phyloP scores from a whole-genome alignment of 2,888 invertebrate species.

The Chrysina gloriosa region DNA sequence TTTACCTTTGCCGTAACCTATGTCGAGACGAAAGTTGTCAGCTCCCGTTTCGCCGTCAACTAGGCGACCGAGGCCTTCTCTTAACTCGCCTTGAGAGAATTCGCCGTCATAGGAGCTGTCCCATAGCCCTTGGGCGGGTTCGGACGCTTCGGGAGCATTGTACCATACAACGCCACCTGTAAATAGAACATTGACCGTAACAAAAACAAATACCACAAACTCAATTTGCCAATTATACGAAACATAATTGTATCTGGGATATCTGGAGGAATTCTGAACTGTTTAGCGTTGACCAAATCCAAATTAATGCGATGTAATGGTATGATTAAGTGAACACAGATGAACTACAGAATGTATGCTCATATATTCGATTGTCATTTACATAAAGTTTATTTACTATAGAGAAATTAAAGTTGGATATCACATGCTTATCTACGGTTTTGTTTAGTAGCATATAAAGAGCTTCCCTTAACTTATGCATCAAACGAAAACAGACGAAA shows the following conservation, averaged over 20 bases:
- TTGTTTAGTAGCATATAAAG: no score
- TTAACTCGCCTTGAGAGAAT: conserved; percentile 63
- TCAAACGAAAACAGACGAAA: no score
- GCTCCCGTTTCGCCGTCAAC: conserved; percentile 74
- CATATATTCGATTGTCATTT: not conserved
- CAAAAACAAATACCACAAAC: conserved; percentile 31
- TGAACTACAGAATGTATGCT: not conserved
- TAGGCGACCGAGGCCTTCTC: conserved; percentile 76
- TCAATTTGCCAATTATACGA: conserved; percentile 23
- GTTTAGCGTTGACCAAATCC: conserved; percentile 16
- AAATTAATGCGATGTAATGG: conserved; percentile 15
- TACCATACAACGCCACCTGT: conserved; percentile 71
- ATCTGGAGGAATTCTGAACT: not conserved
- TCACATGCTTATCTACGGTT: no score
- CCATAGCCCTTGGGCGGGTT: conserved; percentile 65
- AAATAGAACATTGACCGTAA: conserved; percentile 52
- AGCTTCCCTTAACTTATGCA: no score
- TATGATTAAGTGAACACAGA: not conserved
- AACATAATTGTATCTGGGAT: conserved; percentile 11
- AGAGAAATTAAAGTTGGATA: no score
- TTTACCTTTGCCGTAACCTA: conserved; percentile 71
- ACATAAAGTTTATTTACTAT: not conserved
- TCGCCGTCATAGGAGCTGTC: conserved; percentile 78
- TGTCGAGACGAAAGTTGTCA: conserved; percentile 72
- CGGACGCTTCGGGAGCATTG: conserved; percentile 68